Percentiles rank a stretch among this genome's conserved stretches.
Evolutionary conservation across 1,140 invertebrate species (phyloP).

Genomic region (Calycopis cecrops): DNA sequence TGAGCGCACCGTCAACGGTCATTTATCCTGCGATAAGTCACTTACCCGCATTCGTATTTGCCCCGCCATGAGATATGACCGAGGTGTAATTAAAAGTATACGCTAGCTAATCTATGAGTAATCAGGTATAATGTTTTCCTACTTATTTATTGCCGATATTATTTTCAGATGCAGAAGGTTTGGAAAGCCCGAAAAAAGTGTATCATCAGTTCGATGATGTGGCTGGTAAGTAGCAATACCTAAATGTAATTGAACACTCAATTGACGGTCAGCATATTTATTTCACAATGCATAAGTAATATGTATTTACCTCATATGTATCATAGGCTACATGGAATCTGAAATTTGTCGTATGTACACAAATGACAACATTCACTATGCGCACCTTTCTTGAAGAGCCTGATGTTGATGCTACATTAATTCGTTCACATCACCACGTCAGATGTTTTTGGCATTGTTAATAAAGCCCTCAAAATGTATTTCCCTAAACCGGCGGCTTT

Average conservation of each 20-base stretch:
- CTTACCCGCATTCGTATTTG: constrained; percentile 27
- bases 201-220: constrained; percentile 20
- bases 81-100: background rate
- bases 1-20: constrained; percentile 32
- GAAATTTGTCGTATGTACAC: too few relatives aligned
- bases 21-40: constrained; percentile 50
- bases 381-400: too few relatives aligned
- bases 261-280: too few relatives aligned
- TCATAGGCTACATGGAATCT: too few relatives aligned
- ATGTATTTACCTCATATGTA: too few relatives aligned
- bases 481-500: constrained; percentile 46
- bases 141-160: background rate
- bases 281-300: too few relatives aligned
- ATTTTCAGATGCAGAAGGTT: constrained; percentile 25
- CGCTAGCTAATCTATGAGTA: too few relatives aligned
- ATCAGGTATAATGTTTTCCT: too few relatives aligned
- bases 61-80: background rate
- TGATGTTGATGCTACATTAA: too few relatives aligned
- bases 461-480: constrained; percentile 34
- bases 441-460: constrained; percentile 4
- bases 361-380: too few relatives aligned
- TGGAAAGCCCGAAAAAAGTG: constrained; percentile 20
- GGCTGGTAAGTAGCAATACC: constrained; percentile 20
- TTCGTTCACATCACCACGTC: too few relatives aligned
- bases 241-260: too few relatives aligned